These are phyloP conservation scores for Dione vanillae DNA, from an alignment of 2,888 invertebrate species.

Conservation along the genomic window DNA sequence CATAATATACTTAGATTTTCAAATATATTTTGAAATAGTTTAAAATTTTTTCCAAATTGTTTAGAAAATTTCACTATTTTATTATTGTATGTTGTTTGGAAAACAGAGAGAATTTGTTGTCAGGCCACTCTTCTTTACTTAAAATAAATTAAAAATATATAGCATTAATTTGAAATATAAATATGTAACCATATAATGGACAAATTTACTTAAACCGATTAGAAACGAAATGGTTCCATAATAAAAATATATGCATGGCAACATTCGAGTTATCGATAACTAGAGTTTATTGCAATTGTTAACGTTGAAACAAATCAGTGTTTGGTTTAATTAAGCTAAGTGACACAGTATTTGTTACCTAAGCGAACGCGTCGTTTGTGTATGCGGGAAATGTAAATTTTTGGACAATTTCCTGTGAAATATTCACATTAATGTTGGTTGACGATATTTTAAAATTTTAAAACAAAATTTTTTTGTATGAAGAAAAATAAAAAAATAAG, in stretches of 20 bases:
- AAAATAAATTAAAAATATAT: too few relatives aligned
- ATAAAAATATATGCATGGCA: conserved; percentile 36
- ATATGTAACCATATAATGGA: too few relatives aligned
- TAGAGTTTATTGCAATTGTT: conserved; percentile 40
- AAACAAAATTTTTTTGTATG: too few relatives aligned
- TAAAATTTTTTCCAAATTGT: neutral
- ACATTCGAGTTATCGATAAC: conserved; percentile 38
- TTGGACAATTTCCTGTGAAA: conserved; percentile 49
- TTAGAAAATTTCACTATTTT: too few relatives aligned
- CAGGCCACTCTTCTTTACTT: too few relatives aligned
- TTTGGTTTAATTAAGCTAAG: conserved; percentile 74
- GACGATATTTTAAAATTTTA: conserved; percentile 34
- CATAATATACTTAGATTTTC: conserved; percentile 9
- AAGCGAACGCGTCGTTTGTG: conserved; percentile 56
- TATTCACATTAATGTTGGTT: conserved; percentile 49
- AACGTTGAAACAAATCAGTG: conserved; percentile 45
- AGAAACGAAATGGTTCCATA: conserved; percentile 5
- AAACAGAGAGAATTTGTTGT: too few relatives aligned
- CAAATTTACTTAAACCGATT: neutral
- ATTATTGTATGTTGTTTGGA: too few relatives aligned
- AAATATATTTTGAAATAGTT: neutral
- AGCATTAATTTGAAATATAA: too few relatives aligned
- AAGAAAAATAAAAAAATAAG: too few relatives aligned
- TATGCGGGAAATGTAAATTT: conserved; percentile 58
- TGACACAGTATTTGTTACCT: conserved; percentile 73